Evolutionary conservation across 2,888 invertebrate genomes (phyloP), one percentile per base, ranked within the genome.

Genomic region (Drosophila tanythrix): DNA sequence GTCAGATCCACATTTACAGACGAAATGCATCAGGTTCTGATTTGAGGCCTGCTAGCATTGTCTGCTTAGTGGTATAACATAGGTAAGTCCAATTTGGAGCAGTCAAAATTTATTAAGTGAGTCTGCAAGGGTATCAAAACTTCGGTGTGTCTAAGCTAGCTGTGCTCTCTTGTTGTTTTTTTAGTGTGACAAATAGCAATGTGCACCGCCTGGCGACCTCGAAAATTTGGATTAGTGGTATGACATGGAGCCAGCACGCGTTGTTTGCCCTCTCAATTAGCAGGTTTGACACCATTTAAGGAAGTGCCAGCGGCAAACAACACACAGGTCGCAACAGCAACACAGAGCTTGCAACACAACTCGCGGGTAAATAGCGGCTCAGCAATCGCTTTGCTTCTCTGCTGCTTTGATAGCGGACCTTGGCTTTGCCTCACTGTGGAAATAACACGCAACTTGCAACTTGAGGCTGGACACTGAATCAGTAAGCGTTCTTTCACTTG

Each of bases 181-280:
- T 36, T 15, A 33, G 13, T 33, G 27, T 38, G n/a, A 21, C 27
- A 35, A 50, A 50, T n/a, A 15, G 29, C 35, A 15, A 60, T 33
- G 18, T n/a, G 2, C 15, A 11, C 10, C 29, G 25, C 51, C 5
- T 25, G n/a, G 25, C 29, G 57, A 59, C 52, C 56, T 69, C 40
- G 33, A n/a, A 56, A 67, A 83, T 81, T 76, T 72, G 76, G 78
- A 71, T 78, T 70, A 69, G 78, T 70, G 73, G 72, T 67, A 64
- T 69, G 70, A 75, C 65, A 57, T 57, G 6, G 27, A 43, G 62
- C 73, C 43, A 88, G 87, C 85, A 90, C 86, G 86, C 86, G 86
- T 90, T 90, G 71, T 86, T 90, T 86, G 70, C 21, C 7, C 48
- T 29, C 38, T 60, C 89, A 90, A 74, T 86, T 86, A 86, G 84